A percentile compares a stretch with the other conserved stretches of the same genome.
phyloP scores from a whole-genome alignment of 2,113 vertebrate genomes.

The Nannospalax galili region DNA sequence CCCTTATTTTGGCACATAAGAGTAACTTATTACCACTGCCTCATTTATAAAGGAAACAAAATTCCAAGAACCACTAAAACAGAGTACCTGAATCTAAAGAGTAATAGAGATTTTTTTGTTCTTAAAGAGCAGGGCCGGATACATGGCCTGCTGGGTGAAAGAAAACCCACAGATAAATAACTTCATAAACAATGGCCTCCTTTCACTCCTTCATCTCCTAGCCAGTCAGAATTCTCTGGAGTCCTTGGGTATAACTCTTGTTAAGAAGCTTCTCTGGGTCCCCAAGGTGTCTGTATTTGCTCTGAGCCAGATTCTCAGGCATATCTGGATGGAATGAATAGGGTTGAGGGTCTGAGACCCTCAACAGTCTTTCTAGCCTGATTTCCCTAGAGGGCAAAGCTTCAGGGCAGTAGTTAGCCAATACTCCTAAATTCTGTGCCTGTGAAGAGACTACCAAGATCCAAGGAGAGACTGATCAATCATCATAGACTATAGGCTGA shows the following conservation, averaged over 20 bases:
- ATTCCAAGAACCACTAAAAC: not conserved
- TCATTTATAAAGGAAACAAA: conserved; percentile 20
- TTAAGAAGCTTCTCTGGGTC: not conserved
- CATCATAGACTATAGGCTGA: not conserved
- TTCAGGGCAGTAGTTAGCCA: not conserved
- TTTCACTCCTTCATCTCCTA: no score
- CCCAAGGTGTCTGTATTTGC: not conserved
- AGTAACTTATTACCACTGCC: not conserved
- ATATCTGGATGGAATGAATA: not conserved
- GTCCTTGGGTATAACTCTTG: not conserved
- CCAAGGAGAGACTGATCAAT: not conserved
- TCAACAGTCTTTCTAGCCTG: not conserved
- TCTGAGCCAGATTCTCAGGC: not conserved
- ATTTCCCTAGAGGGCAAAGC: not conserved
- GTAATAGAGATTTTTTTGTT: not conserved
- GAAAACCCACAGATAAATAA: not conserved
- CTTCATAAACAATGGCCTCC: not conserved
- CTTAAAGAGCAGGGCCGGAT: not conserved
- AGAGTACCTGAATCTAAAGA: not conserved
- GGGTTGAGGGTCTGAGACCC: not conserved
- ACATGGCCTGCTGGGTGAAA: not conserved
- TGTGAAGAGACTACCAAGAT: not conserved
- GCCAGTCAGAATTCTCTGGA: conserved; percentile 33
- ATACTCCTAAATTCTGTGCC: not conserved
- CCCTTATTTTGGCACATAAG: conserved; percentile 46